phyloP scores from a whole-genome alignment of 2,888 invertebrate genomes.

The Andrena bicolor region DNA sequence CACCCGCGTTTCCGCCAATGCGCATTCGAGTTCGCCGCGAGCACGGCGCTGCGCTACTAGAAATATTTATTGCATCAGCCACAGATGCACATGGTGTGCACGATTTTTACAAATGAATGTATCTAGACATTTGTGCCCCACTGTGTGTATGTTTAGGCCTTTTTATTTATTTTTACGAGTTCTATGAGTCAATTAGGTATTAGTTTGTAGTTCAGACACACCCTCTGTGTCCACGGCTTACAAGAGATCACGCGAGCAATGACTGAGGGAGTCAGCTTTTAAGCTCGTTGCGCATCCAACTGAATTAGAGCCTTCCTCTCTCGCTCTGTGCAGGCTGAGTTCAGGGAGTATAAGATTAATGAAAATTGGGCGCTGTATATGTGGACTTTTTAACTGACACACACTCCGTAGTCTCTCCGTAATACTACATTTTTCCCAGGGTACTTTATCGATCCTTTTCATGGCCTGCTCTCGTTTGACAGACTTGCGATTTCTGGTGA shows the following conservation, averaged over 20 bases:
- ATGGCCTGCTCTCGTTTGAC: neutral
- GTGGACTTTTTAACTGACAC: conserved; percentile 15
- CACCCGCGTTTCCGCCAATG: neutral
- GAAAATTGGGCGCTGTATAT: conserved; percentile 47
- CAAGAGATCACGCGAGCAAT: neutral
- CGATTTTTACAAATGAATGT: too few relatives aligned
- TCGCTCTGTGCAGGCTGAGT: neutral
- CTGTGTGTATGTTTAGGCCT: too few relatives aligned
- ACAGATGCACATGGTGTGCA: too few relatives aligned
- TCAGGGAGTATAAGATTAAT: conserved; percentile 60
- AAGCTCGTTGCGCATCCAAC: conserved; percentile 60
- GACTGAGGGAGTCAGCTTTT: conserved; percentile 61
- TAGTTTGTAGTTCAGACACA: too few relatives aligned
- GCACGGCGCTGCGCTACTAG: too few relatives aligned
- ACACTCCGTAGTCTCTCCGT: neutral
- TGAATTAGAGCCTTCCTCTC: conserved; percentile 45
- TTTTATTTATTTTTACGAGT: too few relatives aligned
- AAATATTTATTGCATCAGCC: too few relatives aligned
- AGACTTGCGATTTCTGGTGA: conserved; percentile 10
- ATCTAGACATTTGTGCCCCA: too few relatives aligned
- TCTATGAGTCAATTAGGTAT: too few relatives aligned
- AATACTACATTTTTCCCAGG: neutral
- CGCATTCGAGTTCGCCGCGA: too few relatives aligned
- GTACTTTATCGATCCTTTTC: neutral
- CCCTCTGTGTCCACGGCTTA: neutral